Conservation (phyloP, 2,797 vertebrate genomes). For the Sciaenops ocellatus region DNA sequence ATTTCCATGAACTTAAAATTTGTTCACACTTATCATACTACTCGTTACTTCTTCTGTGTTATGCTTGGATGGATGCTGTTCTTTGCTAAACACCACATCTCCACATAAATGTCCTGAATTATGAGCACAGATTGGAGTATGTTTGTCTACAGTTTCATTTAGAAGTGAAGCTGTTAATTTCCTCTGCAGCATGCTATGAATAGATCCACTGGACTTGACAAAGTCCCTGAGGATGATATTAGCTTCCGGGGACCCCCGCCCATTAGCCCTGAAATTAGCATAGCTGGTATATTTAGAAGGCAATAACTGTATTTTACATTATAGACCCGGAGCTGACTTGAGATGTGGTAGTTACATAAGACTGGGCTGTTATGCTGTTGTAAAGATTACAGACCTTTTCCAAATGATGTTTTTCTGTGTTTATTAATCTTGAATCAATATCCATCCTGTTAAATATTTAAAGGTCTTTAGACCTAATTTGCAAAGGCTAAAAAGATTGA, state of each 20-base stretch:
- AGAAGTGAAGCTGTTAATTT: constrained; percentile 45
- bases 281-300: constrained; percentile 64
- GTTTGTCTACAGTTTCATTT: constrained; percentile 21
- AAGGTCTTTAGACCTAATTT: constrained; percentile 75
- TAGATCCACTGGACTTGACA: constrained; percentile 41
- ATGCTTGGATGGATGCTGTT: not conserved
- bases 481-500: constrained; percentile 73
- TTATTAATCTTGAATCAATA: constrained; percentile 81
- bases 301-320: constrained; percentile 56
- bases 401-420: constrained; percentile 60
- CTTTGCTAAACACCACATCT: constrained; percentile 1
- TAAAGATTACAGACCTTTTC: constrained; percentile 64
- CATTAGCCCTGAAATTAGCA: constrained; percentile 53
- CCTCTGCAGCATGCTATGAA: constrained; percentile 32
- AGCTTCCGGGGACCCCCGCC: constrained; percentile 42
- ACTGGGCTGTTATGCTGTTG: constrained; percentile 40
- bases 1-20: constrained; percentile 12
- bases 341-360: constrained; percentile 52
- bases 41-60: not conserved
- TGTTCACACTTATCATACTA: not conserved
- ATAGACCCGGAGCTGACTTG: constrained; percentile 32
- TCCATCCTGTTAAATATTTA: constrained; percentile 84
- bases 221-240: constrained; percentile 46
- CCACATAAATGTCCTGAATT: not conserved
- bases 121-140: constrained; percentile 12